These are phyloP conservation scores for Phrynocephalus versicolor DNA, from an alignment of 2,113 vertebrate genomes.

Conservation along the genomic window DNA sequence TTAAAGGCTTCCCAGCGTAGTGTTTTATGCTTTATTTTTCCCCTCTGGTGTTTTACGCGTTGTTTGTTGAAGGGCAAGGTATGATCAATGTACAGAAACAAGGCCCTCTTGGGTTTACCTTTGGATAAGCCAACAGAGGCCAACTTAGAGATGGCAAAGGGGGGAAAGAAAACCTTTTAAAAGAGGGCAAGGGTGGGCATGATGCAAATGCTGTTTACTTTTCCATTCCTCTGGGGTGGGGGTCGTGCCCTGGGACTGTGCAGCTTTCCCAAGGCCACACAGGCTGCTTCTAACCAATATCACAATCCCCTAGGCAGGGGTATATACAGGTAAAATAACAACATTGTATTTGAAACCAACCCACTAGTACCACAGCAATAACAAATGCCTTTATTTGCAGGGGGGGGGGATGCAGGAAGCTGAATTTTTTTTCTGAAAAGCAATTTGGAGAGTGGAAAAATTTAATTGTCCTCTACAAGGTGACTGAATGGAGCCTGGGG, in stretches of 20 bases:
- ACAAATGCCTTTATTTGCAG: neutral
- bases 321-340: too few relatives aligned
- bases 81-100: neutral
- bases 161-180: neutral
- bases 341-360: too few relatives aligned
- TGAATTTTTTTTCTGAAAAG: neutral
- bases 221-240: too few relatives aligned
- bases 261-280: too few relatives aligned
- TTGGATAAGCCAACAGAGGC: neutral
- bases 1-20: neutral
- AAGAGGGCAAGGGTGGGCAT: too few relatives aligned
- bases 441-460: neutral
- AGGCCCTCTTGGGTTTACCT: too few relatives aligned
- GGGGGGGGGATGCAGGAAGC: neutral
- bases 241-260: too few relatives aligned
- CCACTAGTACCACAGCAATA: too few relatives aligned
- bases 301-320: too few relatives aligned
- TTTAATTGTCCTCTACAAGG: neutral
- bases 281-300: too few relatives aligned
- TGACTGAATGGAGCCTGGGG: neutral
- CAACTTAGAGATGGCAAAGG: neutral
- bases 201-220: too few relatives aligned
- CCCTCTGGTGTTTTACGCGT: neutral
- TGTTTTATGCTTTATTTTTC: neutral
- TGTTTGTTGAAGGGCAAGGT: neutral